Evolutionary conservation across 2,113 vertebrate genomes (phyloP).

Genomic region (Pantherophis guttatus): DNA sequence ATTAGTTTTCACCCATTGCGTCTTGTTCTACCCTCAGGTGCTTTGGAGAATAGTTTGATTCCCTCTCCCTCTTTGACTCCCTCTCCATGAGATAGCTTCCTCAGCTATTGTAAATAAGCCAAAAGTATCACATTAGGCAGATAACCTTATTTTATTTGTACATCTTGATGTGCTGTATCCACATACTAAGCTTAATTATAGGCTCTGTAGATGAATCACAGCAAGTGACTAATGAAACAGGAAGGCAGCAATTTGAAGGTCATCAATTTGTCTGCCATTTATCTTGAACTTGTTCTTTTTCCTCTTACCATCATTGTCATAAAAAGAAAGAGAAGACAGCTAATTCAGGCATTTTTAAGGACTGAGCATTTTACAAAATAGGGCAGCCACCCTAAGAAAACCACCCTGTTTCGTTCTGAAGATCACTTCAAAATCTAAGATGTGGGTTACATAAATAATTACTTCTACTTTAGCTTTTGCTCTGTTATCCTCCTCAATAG

Average conservation of each 20-base stretch:
- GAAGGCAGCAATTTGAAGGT: slow-evolving; percentile 2
- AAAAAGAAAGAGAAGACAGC: background rate
- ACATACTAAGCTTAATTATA: slow-evolving; percentile 25
- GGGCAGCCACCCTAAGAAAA: background rate
- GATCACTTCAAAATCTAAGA: background rate
- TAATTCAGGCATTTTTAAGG: background rate
- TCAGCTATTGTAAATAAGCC: slow-evolving; percentile 3
- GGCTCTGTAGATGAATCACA: background rate
- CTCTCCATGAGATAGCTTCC: background rate
- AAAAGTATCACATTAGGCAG: background rate
- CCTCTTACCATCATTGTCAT: background rate
- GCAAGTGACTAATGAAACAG: slow-evolving; percentile 22
- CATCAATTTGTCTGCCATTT: background rate
- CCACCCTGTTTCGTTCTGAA: background rate
- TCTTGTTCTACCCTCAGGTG: too few relatives aligned
- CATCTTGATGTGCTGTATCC: slow-evolving; percentile 35
- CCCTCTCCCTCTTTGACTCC: too few relatives aligned
- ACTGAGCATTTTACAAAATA: background rate
- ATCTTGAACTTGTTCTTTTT: slow-evolving; percentile 13
- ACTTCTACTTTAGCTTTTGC: background rate
- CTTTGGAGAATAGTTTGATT: too few relatives aligned
- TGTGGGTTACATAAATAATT: background rate
- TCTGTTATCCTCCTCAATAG: background rate
- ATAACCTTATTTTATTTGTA: slow-evolving; percentile 4
- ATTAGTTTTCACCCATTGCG: too few relatives aligned